Percentiles rank a stretch among this genome's conserved stretches.
These are phyloP conservation scores for Meandrina meandrites DNA, from an alignment of 92 coral and sea anemone species.

Conservation along the genomic window DNA sequence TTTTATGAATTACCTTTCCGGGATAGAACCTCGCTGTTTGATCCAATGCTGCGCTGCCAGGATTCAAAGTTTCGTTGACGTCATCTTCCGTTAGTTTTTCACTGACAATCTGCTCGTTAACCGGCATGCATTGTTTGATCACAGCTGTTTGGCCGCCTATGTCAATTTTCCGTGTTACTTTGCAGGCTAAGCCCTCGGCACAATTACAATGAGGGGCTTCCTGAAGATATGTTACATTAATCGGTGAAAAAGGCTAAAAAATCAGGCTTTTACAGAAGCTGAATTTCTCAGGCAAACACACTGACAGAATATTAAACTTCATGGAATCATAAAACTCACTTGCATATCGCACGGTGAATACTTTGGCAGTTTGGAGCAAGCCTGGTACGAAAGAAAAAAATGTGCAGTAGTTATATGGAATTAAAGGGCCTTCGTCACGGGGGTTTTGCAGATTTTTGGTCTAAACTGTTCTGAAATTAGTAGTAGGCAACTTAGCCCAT, in stretches of 20 bases:
- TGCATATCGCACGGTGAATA: constrained; percentile 24
- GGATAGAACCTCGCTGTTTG: constrained; percentile 23
- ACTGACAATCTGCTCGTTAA: constrained; percentile 34
- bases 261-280: background rate
- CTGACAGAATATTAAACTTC: background rate
- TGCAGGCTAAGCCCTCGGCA: constrained; percentile 67
- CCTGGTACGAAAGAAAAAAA: background rate
- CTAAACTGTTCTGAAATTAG: too few relatives aligned
- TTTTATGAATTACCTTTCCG: constrained; percentile 31
- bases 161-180: constrained; percentile 58
- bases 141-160: constrained; percentile 45
- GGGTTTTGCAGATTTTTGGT: too few relatives aligned
- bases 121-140: constrained; percentile 72
- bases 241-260: background rate
- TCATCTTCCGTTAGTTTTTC: constrained; percentile 68
- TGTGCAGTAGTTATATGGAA: too few relatives aligned
- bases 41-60: background rate
- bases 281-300: background rate
- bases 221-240: background rate
- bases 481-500: too few relatives aligned
- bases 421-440: too few relatives aligned
- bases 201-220: constrained; percentile 54
- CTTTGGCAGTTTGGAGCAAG: constrained; percentile 26
- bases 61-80: constrained; percentile 44
- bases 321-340: background rate